phyloP scores from a whole-genome alignment of 2,113 vertebrate species.

The Ranitomeya imitator region DNA sequence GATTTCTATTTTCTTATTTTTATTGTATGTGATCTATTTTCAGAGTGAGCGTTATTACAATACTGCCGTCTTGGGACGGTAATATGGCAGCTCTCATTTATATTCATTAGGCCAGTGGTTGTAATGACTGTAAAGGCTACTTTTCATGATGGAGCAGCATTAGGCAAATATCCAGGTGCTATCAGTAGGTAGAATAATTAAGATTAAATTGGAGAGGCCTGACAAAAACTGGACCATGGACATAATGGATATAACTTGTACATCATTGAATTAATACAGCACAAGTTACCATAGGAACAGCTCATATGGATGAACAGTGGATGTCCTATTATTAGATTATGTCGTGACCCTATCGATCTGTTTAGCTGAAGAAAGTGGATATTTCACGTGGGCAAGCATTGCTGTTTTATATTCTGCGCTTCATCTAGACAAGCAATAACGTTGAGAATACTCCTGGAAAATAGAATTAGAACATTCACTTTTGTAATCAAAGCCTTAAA shows the following conservation, averaged over 20 bases:
- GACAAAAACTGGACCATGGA: slow-evolving; percentile 2
- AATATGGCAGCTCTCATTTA: slow-evolving; percentile 24
- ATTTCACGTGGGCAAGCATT: not conserved
- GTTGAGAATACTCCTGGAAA: not conserved
- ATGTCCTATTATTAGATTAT: slow-evolving; percentile 34
- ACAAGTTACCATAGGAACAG: slow-evolving; percentile 26
- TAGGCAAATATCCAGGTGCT: slow-evolving; percentile 29
- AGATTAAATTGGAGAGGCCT: slow-evolving; percentile 31
- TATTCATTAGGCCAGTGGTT: slow-evolving; percentile 26
- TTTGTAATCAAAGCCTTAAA: not conserved
- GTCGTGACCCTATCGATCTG: slow-evolving; percentile 25
- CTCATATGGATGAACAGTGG: slow-evolving; percentile 5
- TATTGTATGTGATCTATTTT: not conserved
- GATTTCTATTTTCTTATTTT: not conserved
- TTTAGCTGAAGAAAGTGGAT: not conserved
- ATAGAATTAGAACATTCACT: not conserved
- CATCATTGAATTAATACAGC: not conserved
- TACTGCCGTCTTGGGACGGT: slow-evolving; percentile 15
- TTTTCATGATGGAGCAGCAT: slow-evolving; percentile 26
- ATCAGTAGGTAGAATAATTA: slow-evolving; percentile 15
- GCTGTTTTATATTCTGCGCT: not conserved
- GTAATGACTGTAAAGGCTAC: slow-evolving; percentile 14
- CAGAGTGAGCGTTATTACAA: not conserved
- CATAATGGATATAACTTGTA: not conserved
- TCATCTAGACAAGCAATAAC: not conserved